Base-by-base conservation (phyloP, 2,113 vertebrate species). In the Carassius auratus region DNA sequence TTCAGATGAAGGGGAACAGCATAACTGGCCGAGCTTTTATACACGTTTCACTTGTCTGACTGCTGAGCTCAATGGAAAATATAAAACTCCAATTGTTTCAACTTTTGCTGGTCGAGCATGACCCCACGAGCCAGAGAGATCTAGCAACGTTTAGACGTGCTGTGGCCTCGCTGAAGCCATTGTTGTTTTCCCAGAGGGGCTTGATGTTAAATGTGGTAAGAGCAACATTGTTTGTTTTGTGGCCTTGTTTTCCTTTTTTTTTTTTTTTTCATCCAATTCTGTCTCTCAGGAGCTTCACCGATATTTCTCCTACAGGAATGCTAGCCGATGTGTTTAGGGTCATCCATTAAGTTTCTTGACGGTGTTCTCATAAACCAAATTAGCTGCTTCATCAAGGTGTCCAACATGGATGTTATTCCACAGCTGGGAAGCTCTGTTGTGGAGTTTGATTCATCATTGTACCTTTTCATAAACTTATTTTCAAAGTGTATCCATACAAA, bases 71-170 rank as follows among this genome's bases (percentile, higher is more conserved):
- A 45, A 85, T 81, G 86, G 84, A 92, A 93, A 93, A 89, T 77
- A 76, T 86, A 88, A 91, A 90, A 89, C 88, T 89, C 88, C 86
- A 90, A 87, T 90, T 91, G 78, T 92, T 81, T 92, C 85, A 74
- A 81, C 87, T 88, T 90, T 92, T 92, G 92, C 93, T 91, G 92
- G 86, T 84, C 30, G 85, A 90, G 91, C 91, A 86, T 36, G 64
- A 87, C 84, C 87, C 84, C 83, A 86, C 83, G 77, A 88, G 87
- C 89, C 92, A 90, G 75, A 95, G 93, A 93, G 86, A 95, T 95
- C 94, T 92, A 93, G 93, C 92, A 95, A 91, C 76, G 89, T 90
- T 91, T 86, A 88, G 92, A 93, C 17, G 19, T 50, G 81, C 81
- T 89, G 61, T 42, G 81, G 86, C 87, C 85, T 57, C 83, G 87